Base-by-base conservation (phyloP, 2,113 vertebrate species). In the Anguilla rostrata region DNA sequence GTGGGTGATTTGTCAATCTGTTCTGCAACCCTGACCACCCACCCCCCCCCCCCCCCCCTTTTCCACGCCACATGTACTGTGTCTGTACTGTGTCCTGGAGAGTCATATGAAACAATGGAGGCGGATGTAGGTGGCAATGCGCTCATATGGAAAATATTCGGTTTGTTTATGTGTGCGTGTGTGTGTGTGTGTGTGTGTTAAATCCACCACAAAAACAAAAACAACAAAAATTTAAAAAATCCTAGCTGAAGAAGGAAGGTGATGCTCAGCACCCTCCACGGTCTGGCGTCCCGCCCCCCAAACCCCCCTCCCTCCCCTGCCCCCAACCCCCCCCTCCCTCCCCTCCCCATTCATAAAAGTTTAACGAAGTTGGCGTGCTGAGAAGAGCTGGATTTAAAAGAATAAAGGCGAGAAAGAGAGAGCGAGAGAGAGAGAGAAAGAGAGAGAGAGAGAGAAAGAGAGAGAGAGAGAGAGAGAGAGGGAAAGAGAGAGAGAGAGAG, bases 371-470 rank as follows among this genome's bases (percentile, higher is more conserved):
- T 60, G 57, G 14, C 46, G 81, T 82, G 41, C 81, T 49, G 29
- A 34, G 26, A 53, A 57, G 26, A 26, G 7, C 82, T 7, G 8
- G 34, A 39, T 80, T 80, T 80, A 87, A 87, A 89, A 75, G 83
- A 80, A 87, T 40, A 75, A 83, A 86, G 49, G 39, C 0, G n/a
- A 53, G 75, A 29, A 11, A 56, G 53, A 26, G n/a, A 8, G 79
- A 84, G 84, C 88, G 88, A 85, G 57, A 75, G 86, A 89, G 81
- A 82, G 87, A 83, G 80, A 66, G 88, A 60, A 66, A 84, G 46
- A 34, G 34, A 34, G 34, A 34, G 34, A 34, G 34, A 34, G 34
- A 34, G 34, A n/a, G n/a, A n/a, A n/a, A n/a, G n/a, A n/a, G n/a
- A n/a, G n/a, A n/a, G n/a, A n/a, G n/a, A n/a, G 26, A 49, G 71